A percentile compares a stretch with the other conserved stretches of the same genome.
These are phyloP conservation scores for Plecotus auritus DNA, from an alignment of 2,113 vertebrate genomes.

Conservation along the genomic window DNA sequence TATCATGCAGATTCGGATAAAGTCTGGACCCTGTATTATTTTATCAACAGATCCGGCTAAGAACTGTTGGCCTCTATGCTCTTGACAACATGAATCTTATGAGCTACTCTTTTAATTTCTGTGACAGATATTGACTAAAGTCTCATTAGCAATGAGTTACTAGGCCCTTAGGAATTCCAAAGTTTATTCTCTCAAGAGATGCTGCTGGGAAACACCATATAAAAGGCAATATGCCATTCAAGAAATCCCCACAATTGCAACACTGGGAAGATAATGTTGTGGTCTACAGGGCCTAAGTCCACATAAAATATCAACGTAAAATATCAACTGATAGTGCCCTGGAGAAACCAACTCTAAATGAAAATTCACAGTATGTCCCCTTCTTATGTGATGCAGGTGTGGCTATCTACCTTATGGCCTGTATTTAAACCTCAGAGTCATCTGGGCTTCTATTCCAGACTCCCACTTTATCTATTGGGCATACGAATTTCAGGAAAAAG, in stretches of 20 bases:
- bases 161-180: background rate
- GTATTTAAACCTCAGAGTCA: background rate
- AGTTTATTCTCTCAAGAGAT: constrained; percentile 28
- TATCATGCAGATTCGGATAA: background rate
- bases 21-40: background rate
- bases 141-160: background rate
- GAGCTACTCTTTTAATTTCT: constrained; percentile 22
- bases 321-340: background rate
- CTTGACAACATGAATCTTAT: background rate
- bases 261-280: background rate
- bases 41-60: background rate
- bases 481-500: background rate
- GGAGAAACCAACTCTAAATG: background rate
- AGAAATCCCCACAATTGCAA: background rate
- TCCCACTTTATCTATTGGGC: background rate
- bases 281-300: background rate
- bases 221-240: background rate
- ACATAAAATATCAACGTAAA: background rate
- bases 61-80: background rate
- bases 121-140: background rate
- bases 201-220: background rate
- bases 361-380: background rate
- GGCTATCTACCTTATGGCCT: background rate
- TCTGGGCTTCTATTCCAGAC: background rate
- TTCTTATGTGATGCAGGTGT: background rate